These are phyloP conservation scores for Camponotus fellah DNA, from an alignment of 2,888 invertebrate species.

Conservation along the genomic window DNA sequence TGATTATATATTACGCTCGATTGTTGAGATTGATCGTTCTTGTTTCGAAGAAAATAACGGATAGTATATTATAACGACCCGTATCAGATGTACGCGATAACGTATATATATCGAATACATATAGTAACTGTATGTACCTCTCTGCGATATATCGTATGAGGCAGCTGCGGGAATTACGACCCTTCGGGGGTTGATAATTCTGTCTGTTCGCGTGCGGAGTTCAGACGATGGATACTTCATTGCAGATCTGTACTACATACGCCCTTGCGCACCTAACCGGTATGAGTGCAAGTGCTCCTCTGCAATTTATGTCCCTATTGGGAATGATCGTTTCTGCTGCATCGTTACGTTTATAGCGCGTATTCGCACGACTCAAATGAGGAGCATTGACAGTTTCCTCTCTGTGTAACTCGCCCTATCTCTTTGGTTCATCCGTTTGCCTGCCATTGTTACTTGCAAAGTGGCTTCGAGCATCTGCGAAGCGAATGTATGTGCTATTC, in stretches of 20 bases:
- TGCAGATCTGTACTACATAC: constrained; percentile 49
- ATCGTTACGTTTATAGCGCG: constrained; percentile 57
- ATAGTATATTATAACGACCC: background rate
- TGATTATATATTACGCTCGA: background rate
- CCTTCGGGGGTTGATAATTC: constrained; percentile 82
- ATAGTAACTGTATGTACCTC: constrained; percentile 9
- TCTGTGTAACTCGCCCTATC: constrained; percentile 45
- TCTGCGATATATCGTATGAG: constrained; percentile 65
- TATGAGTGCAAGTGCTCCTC: constrained; percentile 72
- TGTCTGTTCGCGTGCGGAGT: constrained; percentile 73
- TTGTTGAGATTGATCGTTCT: background rate
- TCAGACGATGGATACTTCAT: constrained; percentile 68
- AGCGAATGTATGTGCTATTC: constrained; percentile 11
- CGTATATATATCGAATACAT: background rate
- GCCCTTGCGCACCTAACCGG: constrained; percentile 60
- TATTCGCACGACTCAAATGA: constrained; percentile 40
- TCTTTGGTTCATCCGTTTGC: constrained; percentile 45
- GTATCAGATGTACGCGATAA: background rate
- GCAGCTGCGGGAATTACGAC: constrained; percentile 78
- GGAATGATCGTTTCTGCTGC: constrained; percentile 71
- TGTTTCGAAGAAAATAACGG: background rate
- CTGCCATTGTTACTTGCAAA: background rate
- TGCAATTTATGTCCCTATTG: constrained; percentile 75
- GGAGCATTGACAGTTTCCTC: constrained; percentile 47
- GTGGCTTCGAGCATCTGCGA: constrained; percentile 28